phyloP scores from a whole-genome alignment of 2,888 invertebrate genomes.

The Cheilosia soror region DNA sequence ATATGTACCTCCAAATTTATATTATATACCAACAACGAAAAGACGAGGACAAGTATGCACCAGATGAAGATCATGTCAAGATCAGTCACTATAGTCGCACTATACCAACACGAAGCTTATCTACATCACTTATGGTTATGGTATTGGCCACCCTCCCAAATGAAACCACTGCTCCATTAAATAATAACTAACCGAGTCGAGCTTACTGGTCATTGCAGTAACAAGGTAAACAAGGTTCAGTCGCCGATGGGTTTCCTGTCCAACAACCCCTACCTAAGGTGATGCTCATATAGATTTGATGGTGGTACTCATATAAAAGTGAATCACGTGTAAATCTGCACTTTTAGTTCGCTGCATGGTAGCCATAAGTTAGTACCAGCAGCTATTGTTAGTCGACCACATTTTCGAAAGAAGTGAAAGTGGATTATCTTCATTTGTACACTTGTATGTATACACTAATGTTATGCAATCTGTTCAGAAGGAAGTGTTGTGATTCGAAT shows the following conservation, averaged over 20 bases:
- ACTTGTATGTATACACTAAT: background rate
- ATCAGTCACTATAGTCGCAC: too few relatives aligned
- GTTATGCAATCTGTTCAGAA: conserved; percentile 36
- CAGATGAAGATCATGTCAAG: too few relatives aligned
- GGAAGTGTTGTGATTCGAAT: conserved; percentile 32
- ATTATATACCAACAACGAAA: too few relatives aligned
- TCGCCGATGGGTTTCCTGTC: conserved; percentile 44
- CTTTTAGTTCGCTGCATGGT: conserved; percentile 48
- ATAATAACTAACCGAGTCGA: conserved; percentile 6
- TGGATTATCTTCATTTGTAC: conserved; percentile 22
- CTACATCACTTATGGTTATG: background rate
- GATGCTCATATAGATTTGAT: conserved; percentile 1
- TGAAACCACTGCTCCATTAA: conserved; percentile 31
- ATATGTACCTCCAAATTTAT: too few relatives aligned
- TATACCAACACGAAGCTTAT: background rate
- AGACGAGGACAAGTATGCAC: too few relatives aligned
- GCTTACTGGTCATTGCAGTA: background rate
- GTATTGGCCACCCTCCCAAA: background rate
- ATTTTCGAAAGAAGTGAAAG: conserved; percentile 57
- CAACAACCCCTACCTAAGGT: conserved; percentile 37
- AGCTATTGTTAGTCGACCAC: background rate
- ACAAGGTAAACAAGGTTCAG: conserved; percentile 33
- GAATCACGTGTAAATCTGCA: conserved; percentile 34
- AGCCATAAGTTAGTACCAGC: conserved; percentile 15
- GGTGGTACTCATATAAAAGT: conserved; percentile 53